Evolutionary conservation across 2,888 invertebrate genomes (phyloP).

Genomic region (Tetranychus piercei): DNA sequence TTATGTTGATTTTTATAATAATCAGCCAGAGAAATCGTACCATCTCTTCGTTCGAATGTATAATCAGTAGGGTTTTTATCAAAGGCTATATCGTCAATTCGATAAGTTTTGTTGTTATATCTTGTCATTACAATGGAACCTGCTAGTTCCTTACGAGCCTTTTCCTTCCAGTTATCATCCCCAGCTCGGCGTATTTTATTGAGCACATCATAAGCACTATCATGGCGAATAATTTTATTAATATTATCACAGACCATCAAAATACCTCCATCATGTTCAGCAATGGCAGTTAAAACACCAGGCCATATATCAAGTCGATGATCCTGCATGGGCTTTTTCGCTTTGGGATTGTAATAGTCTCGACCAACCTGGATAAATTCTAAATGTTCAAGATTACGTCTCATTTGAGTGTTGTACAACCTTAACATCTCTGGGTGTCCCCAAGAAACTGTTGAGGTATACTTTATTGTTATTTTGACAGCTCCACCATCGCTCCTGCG

Average conservation of each 20-base stretch:
- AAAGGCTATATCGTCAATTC: slow-evolving; percentile 37
- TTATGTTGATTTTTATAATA: slow-evolving; percentile 42
- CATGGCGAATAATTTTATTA: slow-evolving; percentile 56
- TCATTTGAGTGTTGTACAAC: slow-evolving; percentile 29
- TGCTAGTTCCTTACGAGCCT: background rate
- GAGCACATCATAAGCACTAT: background rate
- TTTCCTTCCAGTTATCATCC: background rate
- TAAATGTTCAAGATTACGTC: slow-evolving; percentile 28
- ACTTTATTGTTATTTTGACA: background rate
- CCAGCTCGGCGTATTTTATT: background rate
- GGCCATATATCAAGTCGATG: slow-evolving; percentile 32
- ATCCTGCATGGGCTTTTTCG: slow-evolving; percentile 19
- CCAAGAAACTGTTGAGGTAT: slow-evolving; percentile 23
- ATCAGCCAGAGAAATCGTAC: slow-evolving; percentile 29
- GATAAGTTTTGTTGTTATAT: slow-evolving; percentile 32
- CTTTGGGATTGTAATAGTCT: slow-evolving; percentile 26
- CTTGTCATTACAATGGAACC: slow-evolving; percentile 2
- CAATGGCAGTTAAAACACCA: slow-evolving; percentile 50
- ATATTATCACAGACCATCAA: slow-evolving; percentile 59
- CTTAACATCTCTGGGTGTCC: slow-evolving; percentile 30
- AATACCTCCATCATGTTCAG: slow-evolving; percentile 56
- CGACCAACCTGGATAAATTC: background rate
- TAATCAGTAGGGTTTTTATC: slow-evolving; percentile 32
- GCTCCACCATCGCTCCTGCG: background rate
- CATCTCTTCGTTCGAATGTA: slow-evolving; percentile 30